Base-by-base conservation (phyloP, 2,113 vertebrate species). In the Canis aureus region DNA sequence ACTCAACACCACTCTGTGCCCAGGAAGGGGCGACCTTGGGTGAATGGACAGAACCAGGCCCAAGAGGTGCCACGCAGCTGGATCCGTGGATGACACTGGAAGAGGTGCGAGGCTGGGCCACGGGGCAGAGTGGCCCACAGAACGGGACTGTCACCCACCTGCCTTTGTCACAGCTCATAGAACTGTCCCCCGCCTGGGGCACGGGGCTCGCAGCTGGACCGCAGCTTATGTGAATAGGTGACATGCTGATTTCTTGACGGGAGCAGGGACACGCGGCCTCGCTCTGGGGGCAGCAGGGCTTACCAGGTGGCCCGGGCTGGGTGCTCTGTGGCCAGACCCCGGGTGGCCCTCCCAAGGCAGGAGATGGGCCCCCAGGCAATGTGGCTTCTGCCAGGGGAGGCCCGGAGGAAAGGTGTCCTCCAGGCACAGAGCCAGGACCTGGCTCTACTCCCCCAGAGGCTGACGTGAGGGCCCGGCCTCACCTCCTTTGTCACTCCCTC, bases 1-100 rank as follows among this genome's bases (percentile, higher is more conserved):
- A 16, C 13, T 2, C 3, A 13, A 2, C 73, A 13, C 73, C 3
- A 2, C 16, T 35, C 66, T 5, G 13, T 3, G 4, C 73, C 2
- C 32, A 1, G 43, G 12, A 16, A 3, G 3, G 43, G 73, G 38
- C 73, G 23, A 3, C 12, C 11, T 32, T 29, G 1, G 4, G 4
- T 2, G 43, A 43, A 43, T 43, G 43, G 6, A 43, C 43, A 43
- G 43, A 43, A 43, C 43, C 25, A 10, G 10, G 11, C 25, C 27
- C 25, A 9, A 25, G 25, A 12, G 25, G 62, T 8, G 62, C 62
- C 62, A 29, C 25, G 3, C 38, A 3, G 23, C 38, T 25, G 71
- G 71, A 35, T 23, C 35, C 71, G 23, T 3, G 35, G 22, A 23
- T 12, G 3, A 27, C 64, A 29, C 27, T 29, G 2, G 64, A 20